Evolutionary conservation across 2,113 vertebrate genomes (phyloP).

Genomic region (Dicentrarchus labrax): DNA sequence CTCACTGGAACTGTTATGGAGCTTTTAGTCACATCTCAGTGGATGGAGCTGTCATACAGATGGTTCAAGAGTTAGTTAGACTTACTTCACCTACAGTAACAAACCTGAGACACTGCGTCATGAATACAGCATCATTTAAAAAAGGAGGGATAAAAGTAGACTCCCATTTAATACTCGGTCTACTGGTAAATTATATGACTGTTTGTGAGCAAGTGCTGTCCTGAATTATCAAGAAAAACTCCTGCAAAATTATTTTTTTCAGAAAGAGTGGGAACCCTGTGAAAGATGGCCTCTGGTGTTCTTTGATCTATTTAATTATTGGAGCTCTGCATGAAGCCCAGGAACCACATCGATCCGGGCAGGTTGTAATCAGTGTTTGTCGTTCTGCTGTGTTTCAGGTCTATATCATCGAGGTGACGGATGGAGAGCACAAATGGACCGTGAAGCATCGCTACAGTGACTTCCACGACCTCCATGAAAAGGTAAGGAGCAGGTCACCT

Average conservation of each 20-base stretch:
- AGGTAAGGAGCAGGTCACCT: conserved; percentile 80
- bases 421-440: conserved; percentile 92
- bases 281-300: background rate
- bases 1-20: background rate
- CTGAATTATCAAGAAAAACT: no score
- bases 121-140: no score
- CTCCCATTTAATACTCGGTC: no score
- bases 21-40: background rate
- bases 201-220: no score
- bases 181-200: no score
- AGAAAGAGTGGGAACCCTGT: background rate
- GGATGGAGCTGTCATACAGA: background rate
- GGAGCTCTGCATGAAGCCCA: background rate
- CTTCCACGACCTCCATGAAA: conserved; percentile 97
- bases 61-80: background rate
- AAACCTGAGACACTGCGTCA: background rate
- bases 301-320: background rate
- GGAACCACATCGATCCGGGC: background rate
- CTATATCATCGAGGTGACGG: conserved; percentile 93
- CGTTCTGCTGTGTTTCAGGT: conserved; percentile 85
- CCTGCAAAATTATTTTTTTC: no score
- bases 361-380: no score
- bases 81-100: background rate
- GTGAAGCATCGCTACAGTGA: conserved; percentile 98
- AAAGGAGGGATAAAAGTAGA: no score